phyloP scores from a whole-genome alignment of 2,888 invertebrate species.

The Harpagoxenus sublaevis region DNA sequence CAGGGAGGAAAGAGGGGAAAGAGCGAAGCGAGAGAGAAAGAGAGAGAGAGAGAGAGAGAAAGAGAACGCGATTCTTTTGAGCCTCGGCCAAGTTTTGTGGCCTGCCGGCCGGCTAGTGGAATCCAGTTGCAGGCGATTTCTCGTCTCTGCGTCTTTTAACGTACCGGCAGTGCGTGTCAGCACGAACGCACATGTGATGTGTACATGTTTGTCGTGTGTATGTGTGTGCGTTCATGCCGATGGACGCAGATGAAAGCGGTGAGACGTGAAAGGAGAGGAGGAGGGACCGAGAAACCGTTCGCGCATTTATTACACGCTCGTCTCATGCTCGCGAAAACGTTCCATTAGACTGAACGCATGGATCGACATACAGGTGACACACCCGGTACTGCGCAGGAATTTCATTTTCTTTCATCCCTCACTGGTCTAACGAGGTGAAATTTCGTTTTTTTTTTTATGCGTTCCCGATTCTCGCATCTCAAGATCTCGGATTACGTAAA shows the following conservation, averaged over 20 bases:
- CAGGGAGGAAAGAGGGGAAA: neutral
- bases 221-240: slow-evolving; percentile 11
- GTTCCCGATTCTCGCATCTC: neutral
- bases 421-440: neutral
- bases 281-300: slow-evolving; percentile 67
- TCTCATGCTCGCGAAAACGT: slow-evolving; percentile 70
- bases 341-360: slow-evolving; percentile 62
- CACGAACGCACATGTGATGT: slow-evolving; percentile 27
- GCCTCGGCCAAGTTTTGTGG: slow-evolving; percentile 81
- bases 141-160: slow-evolving; percentile 76
- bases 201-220: slow-evolving; percentile 22
- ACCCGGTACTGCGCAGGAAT: neutral
- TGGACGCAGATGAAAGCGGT: slow-evolving; percentile 18
- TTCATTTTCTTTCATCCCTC: neutral
- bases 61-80: slow-evolving; percentile 79
- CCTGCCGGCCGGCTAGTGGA: slow-evolving; percentile 77
- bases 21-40: neutral
- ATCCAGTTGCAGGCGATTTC: slow-evolving; percentile 81
- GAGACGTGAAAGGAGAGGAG: slow-evolving; percentile 22
- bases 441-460: neutral
- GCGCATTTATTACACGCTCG: slow-evolving; percentile 75
- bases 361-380: slow-evolving; percentile 27
- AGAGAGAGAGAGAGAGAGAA: slow-evolving; percentile 7
- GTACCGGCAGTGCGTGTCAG: slow-evolving; percentile 61
- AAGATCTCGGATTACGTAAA: neutral